phyloP scores from a whole-genome alignment of 2,888 invertebrate species.

The Drosophila ustulata region DNA sequence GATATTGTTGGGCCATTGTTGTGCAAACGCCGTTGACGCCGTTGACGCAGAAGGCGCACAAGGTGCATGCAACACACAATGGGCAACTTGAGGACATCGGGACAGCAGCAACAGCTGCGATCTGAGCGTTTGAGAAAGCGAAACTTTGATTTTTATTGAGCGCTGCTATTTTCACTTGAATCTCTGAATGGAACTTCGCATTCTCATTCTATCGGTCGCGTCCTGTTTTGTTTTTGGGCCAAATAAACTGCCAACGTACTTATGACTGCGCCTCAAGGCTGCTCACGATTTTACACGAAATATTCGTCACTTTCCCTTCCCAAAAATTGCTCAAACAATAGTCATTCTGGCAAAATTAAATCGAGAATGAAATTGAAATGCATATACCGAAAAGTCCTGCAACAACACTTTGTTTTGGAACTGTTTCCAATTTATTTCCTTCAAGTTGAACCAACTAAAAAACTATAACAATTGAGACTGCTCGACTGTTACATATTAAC shows the following conservation, averaged over 20 bases:
- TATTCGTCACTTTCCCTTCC: neutral
- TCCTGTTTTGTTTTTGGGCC: slow-evolving; percentile 20
- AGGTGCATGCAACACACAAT: slow-evolving; percentile 35
- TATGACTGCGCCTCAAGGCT: slow-evolving; percentile 36
- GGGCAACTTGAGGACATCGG: slow-evolving; percentile 14
- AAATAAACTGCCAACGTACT: slow-evolving; percentile 22
- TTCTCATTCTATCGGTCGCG: neutral
- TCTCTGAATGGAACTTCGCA: slow-evolving; percentile 42
- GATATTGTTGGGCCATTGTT: slow-evolving; percentile 49
- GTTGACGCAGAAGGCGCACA: slow-evolving; percentile 29
- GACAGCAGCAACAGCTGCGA: slow-evolving; percentile 33
- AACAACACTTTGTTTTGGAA: too few species aligned
- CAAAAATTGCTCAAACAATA: neutral
- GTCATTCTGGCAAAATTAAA: neutral
- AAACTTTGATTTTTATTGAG: slow-evolving; percentile 39
- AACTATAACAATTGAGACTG: too few species aligned
- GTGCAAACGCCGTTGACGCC: slow-evolving; percentile 61
- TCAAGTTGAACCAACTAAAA: too few species aligned
- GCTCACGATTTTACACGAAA: slow-evolving; percentile 8
- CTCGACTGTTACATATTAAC: too few species aligned
- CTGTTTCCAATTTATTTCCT: too few species aligned
- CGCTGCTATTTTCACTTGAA: slow-evolving; percentile 39
- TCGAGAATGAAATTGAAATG: neutral
- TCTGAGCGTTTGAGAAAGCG: neutral
- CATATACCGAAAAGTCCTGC: too few species aligned